phyloP scores from a whole-genome alignment of 2,113 vertebrate genomes.

The Pangasianodon hypophthalmus region DNA sequence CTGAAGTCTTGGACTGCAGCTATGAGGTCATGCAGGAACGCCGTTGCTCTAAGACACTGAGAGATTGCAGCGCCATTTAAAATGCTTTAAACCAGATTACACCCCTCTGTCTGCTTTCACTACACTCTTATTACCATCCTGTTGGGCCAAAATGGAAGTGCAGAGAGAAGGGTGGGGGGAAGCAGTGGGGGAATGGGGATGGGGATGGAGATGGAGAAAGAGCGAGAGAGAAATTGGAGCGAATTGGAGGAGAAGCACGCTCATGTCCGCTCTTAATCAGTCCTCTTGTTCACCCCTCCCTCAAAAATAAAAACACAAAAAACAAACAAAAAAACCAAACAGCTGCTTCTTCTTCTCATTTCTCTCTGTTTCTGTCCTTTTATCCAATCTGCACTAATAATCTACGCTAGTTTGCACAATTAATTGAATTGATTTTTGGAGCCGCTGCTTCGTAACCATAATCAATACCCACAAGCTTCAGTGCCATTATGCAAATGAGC shows the following conservation, averaged over 20 bases:
- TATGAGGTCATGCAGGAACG: conserved; percentile 32
- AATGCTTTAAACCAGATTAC: conserved; percentile 29
- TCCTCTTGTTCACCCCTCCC: conserved; percentile 63
- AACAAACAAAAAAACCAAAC: neutral
- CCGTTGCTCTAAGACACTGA: conserved; percentile 26
- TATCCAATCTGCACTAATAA: conserved; percentile 59
- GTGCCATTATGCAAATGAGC: conserved; percentile 68
- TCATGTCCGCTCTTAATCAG: conserved; percentile 63
- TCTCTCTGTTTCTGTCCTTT: conserved; percentile 37
- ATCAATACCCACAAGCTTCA: conserved; percentile 63
- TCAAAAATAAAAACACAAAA: conserved; percentile 51
- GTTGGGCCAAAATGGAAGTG: conserved; percentile 22
- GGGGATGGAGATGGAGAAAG: neutral
- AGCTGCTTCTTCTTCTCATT: neutral
- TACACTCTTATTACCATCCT: conserved; percentile 14
- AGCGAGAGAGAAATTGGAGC: neutral
- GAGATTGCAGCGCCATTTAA: conserved; percentile 21
- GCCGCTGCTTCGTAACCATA: conserved; percentile 59
- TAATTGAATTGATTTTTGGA: conserved; percentile 67
- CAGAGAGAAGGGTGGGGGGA: neutral
- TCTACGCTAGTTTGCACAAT: conserved; percentile 65
- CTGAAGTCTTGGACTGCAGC: conserved; percentile 9
- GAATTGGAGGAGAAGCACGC: conserved; percentile 21
- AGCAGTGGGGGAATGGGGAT: neutral
- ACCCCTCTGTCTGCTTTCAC: conserved; percentile 4